Evolutionary conservation across 2,797 vertebrate species (phyloP), one percentile per base, ranked within the genome.

Genomic region (Amblyopsis hoosieri): DNA sequence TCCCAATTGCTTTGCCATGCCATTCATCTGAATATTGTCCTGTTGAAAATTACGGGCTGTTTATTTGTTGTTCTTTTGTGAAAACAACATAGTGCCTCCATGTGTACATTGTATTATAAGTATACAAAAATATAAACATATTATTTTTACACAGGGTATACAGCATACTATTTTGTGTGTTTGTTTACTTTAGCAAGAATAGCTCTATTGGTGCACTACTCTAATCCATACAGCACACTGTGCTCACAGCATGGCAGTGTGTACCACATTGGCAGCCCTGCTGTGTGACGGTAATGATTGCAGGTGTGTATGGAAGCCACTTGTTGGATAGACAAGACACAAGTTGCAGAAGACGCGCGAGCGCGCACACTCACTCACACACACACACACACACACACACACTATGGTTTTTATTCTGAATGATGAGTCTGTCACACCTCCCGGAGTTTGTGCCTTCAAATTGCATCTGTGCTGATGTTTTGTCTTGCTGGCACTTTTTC

Each of bases 241-340:
- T 54, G 84, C 82, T 81, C 86, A 64, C 87, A 85, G 87, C 75
- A 42, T 78, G 82, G 57, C 67, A 55, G 69, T 68, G 69, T 79
- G 83, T 80, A 84, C 75, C 75, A 64, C 68, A 67, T 80, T 60
- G 83, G 77, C 58, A 64, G 51, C 67, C 85, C 85, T n/a, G 78
- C 82, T 89, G 86, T 66, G 84, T 57, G 63, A 57, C 57, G 48
- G 80, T 86, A 84, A 88, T 89, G 85, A 89, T 83, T 85, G 85
- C 85, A 88, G 83, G 83, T 86, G 85, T 84, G 81, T 69, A 69
- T 61, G 77, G 71, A 80, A 88, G 74, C 79, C 82, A 88, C 89
- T 86, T 87, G 87, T 90, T 89, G 79, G 77, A 70, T 72, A 58
- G 79, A 81, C 76, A 79, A 76, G 79, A 82, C 57, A 69, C 64